phyloP scores from a whole-genome alignment of 2,797 vertebrate genomes.

The Etheostoma nigrum region DNA sequence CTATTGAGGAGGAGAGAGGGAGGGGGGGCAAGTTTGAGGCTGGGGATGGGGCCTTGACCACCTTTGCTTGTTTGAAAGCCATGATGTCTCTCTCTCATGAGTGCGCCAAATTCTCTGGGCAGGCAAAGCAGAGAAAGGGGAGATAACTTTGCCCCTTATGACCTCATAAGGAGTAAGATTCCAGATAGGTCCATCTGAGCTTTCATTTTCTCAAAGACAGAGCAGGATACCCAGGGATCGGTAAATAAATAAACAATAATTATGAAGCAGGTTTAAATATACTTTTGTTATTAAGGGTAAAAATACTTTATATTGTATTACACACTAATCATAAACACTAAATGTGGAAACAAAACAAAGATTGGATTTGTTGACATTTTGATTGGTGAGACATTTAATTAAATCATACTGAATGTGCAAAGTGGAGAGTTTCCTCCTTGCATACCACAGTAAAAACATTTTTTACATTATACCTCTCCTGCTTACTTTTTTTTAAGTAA shows the following conservation, averaged over 20 bases:
- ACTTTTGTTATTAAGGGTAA: background rate
- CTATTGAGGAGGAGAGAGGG: no score
- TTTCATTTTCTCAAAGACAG: no score
- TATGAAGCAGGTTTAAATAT: constrained; percentile 1
- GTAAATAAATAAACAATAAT: background rate
- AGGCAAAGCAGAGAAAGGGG: no score
- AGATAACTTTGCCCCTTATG: no score
- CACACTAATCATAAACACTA: background rate
- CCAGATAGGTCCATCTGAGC: no score
- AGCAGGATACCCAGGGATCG: no score
- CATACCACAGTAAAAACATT: background rate
- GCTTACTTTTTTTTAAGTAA: constrained; percentile 33
- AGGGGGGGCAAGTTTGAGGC: no score
- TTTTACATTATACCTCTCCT: constrained; percentile 2
- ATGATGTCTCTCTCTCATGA: no score
- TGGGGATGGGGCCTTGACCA: no score
- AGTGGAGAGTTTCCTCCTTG: constrained; percentile 5
- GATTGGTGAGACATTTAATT: background rate
- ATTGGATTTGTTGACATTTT: background rate
- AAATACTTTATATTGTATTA: background rate
- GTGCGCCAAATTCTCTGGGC: no score
- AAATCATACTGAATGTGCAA: background rate
- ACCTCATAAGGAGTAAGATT: no score
- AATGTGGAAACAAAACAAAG: background rate
- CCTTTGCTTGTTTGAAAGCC: no score